Evolutionary conservation across 2,888 invertebrate species (phyloP), one percentile per base, ranked within the genome.

Genomic region (Platypus cylindrus): DNA sequence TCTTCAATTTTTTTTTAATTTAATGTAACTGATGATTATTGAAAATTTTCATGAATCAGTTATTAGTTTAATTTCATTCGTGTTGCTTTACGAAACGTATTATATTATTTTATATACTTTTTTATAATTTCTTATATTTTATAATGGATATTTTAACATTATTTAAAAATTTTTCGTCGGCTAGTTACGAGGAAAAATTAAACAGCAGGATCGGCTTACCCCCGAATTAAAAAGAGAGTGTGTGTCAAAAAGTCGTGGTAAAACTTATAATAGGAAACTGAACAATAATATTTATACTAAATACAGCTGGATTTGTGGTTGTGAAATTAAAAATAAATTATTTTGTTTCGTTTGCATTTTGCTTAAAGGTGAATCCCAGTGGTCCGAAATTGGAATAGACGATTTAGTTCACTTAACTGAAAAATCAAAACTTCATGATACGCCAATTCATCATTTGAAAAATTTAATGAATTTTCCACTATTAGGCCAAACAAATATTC

Each of bases 401-500:
- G 17, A 29, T 13, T 27, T 27, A 27, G 13, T 27, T 13, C 29
- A n/a, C n/a, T n/a, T n/a, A 24, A 33, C 33, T 38, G 12, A 17
- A 30, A 24, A 38, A 20, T 20, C 20, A 20, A 20, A 20, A 5
- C 9, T 11, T 11, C 30, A 38, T 18, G 38, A 34, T 13, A 34
- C 33, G 16, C 9, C 14, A 12, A 13, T 20, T 3, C 28, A 28
- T 5, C 32, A 37, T 32, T 11, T 15, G 13, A 2, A 32, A 9
- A 37, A 32, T 32, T 7, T 37, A 2, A 23, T 32, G 3, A 37
- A 24, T 37, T 37, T 37, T 20, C 14, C 22, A 9, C 3, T 40
- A 12, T 18, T 43, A n/a, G 37, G 40, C n/a, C 37, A 32, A 27
- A 14, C 14, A 12, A 32, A 40, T 24, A 40, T 40, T 40, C 2